Conservation (phyloP, 2,797 vertebrate species). For the Cercopithecus hamlyni region DNA sequence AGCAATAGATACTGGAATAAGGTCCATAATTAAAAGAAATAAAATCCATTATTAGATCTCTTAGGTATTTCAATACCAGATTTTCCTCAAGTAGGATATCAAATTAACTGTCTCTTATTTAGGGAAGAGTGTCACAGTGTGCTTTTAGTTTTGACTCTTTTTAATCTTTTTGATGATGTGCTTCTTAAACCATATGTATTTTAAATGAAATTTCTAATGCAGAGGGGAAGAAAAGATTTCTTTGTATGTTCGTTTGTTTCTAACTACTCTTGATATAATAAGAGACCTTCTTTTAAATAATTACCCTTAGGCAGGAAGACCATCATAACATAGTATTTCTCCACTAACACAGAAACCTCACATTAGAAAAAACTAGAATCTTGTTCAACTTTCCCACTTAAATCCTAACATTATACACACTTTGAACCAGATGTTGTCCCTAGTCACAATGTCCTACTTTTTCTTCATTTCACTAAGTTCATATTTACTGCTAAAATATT, state of each 20-base stretch:
- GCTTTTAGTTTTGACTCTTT: not conserved
- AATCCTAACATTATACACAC: constrained; percentile 22
- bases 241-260: not conserved
- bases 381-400: not conserved
- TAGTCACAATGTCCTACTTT: constrained; percentile 2
- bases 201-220: constrained; percentile 16
- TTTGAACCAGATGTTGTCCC: constrained; percentile 63
- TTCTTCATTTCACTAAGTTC: constrained; percentile 68
- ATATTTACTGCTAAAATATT: constrained; percentile 77
- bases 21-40: not conserved
- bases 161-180: not conserved
- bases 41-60: not conserved
- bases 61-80: not conserved
- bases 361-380: constrained; percentile 40
- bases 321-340: not conserved
- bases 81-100: not conserved
- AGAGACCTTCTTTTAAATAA: constrained; percentile 5
- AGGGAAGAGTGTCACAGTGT: not conserved
- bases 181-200: constrained; percentile 30
- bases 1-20: not conserved
- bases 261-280: not conserved
- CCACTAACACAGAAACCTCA: constrained; percentile 40
- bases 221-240: not conserved
- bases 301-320: not conserved
- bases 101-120: not conserved